Percentiles rank a stretch among this genome's conserved stretches.
Evolutionary conservation across 2,797 vertebrate species (phyloP).

Genomic region (Ibycter americanus): DNA sequence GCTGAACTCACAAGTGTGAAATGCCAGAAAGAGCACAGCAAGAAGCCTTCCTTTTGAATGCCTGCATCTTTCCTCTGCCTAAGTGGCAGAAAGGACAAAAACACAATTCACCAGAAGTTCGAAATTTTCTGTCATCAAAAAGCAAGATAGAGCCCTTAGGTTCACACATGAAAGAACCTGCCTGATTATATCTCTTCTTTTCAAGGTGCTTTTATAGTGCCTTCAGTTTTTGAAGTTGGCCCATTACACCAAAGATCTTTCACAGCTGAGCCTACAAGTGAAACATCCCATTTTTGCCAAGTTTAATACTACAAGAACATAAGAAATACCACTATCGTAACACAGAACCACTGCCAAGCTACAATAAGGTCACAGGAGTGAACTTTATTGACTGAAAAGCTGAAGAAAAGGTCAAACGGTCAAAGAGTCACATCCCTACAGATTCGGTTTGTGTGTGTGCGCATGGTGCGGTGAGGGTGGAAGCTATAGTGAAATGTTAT

Average conservation of each 20-base stretch:
- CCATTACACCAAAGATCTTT: background rate
- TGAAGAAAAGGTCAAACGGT: conserved; percentile 25
- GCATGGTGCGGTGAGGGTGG: background rate
- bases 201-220: background rate
- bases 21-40: background rate
- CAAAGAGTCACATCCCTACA: background rate
- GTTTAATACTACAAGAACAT: background rate
- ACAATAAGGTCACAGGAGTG: background rate
- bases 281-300: background rate
- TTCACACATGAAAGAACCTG: background rate
- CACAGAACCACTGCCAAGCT: background rate
- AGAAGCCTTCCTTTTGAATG: background rate
- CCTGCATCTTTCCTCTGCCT: background rate
- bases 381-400: background rate
- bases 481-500: background rate
- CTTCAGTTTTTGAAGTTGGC: background rate
- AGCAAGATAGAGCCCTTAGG: background rate
- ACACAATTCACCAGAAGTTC: background rate
- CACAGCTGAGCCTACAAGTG: background rate
- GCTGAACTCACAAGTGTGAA: background rate
- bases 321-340: background rate
- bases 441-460: background rate
- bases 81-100: background rate
- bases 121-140: background rate
- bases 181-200: background rate